Conservation (phyloP, 1,140 invertebrate genomes). For the Spodoptera litura region DNA sequence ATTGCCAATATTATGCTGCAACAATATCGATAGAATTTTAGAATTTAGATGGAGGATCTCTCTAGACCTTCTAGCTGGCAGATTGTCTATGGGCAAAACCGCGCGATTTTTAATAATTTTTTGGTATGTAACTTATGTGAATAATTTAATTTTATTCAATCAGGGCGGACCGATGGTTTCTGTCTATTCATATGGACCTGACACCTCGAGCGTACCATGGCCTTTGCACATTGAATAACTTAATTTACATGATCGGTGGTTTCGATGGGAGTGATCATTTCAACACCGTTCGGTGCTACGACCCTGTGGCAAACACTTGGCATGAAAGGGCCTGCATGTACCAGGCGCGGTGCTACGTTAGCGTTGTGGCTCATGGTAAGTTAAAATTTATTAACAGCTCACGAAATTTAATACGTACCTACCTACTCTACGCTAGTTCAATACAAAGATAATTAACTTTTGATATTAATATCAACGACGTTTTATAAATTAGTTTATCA, state of each 20-base stretch:
- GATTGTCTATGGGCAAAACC: too few relatives aligned
- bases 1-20: too few relatives aligned
- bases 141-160: background rate
- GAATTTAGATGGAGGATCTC: too few relatives aligned
- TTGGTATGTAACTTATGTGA: background rate
- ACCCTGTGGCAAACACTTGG: slow-evolving; percentile 89
- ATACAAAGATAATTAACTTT: background rate
- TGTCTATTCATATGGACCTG: slow-evolving; percentile 88
- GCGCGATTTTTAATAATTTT: too few relatives aligned
- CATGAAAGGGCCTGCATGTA: slow-evolving; percentile 91
- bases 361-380: slow-evolving; percentile 89
- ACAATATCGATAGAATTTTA: too few relatives aligned
- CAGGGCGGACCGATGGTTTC: slow-evolving; percentile 89
- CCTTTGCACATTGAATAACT: slow-evolving; percentile 88
- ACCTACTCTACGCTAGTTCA: too few relatives aligned
- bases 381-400: background rate
- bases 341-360: slow-evolving; percentile 91
- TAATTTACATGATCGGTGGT: slow-evolving; percentile 92
- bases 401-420: background rate
- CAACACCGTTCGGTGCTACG: slow-evolving; percentile 89
- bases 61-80: too few relatives aligned
- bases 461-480: too few relatives aligned
- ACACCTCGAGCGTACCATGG: slow-evolving; percentile 92
- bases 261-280: slow-evolving; percentile 91
- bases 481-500: too few relatives aligned